Conservation (phyloP, 1,140 invertebrate genomes). For the Trichomalopsis sarcophagae region DNA sequence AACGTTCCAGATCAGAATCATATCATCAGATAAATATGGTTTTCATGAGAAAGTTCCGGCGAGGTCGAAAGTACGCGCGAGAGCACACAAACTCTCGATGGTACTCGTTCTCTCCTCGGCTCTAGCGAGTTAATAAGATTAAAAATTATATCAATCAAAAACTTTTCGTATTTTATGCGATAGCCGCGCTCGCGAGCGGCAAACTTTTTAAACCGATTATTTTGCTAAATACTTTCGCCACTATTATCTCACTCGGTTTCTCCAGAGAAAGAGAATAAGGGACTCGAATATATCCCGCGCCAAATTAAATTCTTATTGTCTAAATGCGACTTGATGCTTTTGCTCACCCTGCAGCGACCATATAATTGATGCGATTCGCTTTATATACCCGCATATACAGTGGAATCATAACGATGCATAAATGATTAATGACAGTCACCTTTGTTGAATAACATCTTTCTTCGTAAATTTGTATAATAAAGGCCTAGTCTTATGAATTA, state of each 20-base stretch:
- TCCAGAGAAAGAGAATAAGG: not conserved
- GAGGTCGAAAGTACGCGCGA: not conserved
- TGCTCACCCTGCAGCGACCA: no score
- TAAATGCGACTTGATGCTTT: not conserved
- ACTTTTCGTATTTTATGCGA: conserved; percentile 4
- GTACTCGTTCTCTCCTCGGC: not conserved
- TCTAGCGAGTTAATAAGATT: conserved; percentile 14
- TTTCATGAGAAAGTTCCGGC: no score
- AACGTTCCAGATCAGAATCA: not conserved
- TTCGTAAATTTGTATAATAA: conserved; percentile 70
- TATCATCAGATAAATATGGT: not conserved
- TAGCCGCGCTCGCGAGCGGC: not conserved
- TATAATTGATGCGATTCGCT: no score
- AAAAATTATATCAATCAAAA: conserved; percentile 19
- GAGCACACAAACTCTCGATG: not conserved
- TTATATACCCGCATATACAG: not conserved
- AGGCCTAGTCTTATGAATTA: conserved; percentile 74
- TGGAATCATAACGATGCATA: not conserved
- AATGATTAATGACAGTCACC: conserved; percentile 58
- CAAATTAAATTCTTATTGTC: not conserved
- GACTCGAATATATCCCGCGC: not conserved
- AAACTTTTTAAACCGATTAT: conserved; percentile 21
- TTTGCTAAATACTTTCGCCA: conserved; percentile 17
- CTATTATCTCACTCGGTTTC: not conserved
- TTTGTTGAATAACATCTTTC: conserved; percentile 68